These are phyloP conservation scores for Drosophila quadrilineata DNA, from an alignment of 1,140 invertebrate genomes.

Conservation along the genomic window DNA sequence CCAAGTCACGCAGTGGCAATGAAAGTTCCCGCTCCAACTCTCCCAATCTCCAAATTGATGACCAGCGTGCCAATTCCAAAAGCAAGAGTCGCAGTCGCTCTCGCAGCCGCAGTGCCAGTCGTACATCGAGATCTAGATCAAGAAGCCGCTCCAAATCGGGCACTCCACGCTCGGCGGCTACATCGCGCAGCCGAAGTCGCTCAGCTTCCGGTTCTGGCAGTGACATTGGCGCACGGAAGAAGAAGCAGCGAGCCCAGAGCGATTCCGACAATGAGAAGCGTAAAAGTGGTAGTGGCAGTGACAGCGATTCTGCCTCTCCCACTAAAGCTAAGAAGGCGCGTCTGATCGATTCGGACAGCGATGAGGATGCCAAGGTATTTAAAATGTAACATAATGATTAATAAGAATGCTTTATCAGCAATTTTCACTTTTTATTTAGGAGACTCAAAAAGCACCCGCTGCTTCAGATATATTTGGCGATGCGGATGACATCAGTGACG, in stretches of 20 bases:
- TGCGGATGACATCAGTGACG: slow-evolving; percentile 94
- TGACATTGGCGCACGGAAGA: slow-evolving; percentile 64
- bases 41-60: slow-evolving; percentile 81
- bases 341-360: slow-evolving; percentile 83
- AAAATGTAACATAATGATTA: neutral
- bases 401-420: neutral
- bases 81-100: slow-evolving; percentile 53
- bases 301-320: slow-evolving; percentile 53
- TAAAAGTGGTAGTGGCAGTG: slow-evolving; percentile 44
- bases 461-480: slow-evolving; percentile 95
- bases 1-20: slow-evolving; percentile 26
- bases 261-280: slow-evolving; percentile 49
- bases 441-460: slow-evolving; percentile 59
- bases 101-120: slow-evolving; percentile 40
- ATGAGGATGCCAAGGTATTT: slow-evolving; percentile 66
- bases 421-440: neutral
- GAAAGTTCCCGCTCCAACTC: slow-evolving; percentile 81
- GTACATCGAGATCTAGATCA: slow-evolving; percentile 64
- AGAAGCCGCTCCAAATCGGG: slow-evolving; percentile 53
- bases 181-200: slow-evolving; percentile 59
- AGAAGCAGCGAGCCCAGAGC: slow-evolving; percentile 65
- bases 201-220: slow-evolving; percentile 80
- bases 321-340: slow-evolving; percentile 82
- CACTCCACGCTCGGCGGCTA: slow-evolving; percentile 57
- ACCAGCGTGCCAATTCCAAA: slow-evolving; percentile 82